These are phyloP conservation scores for Eurystomus glaucurus DNA, from an alignment of 2,797 vertebrate genomes.

Conservation along the genomic window DNA sequence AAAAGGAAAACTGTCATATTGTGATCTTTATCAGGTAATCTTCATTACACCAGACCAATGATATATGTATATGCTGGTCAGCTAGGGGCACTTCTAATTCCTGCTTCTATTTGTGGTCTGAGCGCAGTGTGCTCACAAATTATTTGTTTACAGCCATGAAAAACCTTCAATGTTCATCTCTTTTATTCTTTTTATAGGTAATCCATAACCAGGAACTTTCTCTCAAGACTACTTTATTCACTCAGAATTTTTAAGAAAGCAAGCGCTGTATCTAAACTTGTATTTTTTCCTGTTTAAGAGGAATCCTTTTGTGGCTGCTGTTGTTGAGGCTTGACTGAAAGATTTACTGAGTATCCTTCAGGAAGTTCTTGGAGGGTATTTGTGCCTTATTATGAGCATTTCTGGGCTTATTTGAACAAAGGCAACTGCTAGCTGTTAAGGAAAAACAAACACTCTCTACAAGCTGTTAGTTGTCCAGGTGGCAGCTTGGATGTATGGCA, in stretches of 20 bases:
- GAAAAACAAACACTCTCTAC: not conserved
- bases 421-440: not conserved
- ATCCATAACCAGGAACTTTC: conserved; percentile 85
- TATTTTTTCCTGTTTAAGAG: not conserved
- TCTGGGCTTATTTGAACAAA: conserved; percentile 49
- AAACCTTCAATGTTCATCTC: conserved; percentile 83
- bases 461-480: not conserved
- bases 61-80: conserved; percentile 89
- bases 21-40: conserved; percentile 98
- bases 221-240: conserved; percentile 76
- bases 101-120: conserved; percentile 81
- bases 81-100: conserved; percentile 87
- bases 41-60: conserved; percentile 92
- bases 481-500: not conserved
- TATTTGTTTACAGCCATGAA: conserved; percentile 87
- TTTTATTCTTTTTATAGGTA: conserved; percentile 87
- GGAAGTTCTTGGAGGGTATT: conserved; percentile 23
- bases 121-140: conserved; percentile 82
- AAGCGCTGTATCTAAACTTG: conserved; percentile 65
- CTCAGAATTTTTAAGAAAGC: conserved; percentile 77
- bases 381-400: not conserved
- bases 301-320: not conserved
- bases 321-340: not conserved
- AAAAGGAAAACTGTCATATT: conserved; percentile 98
- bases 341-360: conserved; percentile 34